Percentiles rank a stretch among this genome's conserved stretches.
Conservation (phyloP, 2,797 vertebrate genomes). For the Rhinoraja longicauda region DNA sequence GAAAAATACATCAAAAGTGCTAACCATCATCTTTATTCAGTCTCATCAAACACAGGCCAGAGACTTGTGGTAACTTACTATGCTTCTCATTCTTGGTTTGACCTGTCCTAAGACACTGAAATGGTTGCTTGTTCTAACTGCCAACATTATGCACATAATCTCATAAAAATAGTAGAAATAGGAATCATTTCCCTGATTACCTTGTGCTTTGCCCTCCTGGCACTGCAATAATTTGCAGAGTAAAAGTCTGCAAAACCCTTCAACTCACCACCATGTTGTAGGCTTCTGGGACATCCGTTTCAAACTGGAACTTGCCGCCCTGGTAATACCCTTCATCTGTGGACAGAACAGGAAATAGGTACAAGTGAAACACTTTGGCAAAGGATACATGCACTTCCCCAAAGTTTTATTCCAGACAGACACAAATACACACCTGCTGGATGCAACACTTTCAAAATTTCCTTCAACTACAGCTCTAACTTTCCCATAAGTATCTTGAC, state of each 20-base stretch:
- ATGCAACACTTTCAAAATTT: not conserved
- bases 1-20: not conserved
- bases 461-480: too few species aligned
- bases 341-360: conserved; percentile 16
- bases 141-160: not conserved
- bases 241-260: not conserved
- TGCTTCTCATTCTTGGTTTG: not conserved
- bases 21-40: not conserved
- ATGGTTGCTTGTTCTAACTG: not conserved
- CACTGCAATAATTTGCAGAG: not conserved
- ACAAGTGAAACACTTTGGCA: not conserved
- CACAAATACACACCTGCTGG: not conserved
- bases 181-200: not conserved
- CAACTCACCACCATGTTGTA: conserved; percentile 99
- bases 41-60: not conserved
- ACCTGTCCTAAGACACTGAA: not conserved
- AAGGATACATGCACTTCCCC: not conserved
- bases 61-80: not conserved
- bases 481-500: too few species aligned
- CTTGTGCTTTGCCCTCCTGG: not conserved
- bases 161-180: not conserved
- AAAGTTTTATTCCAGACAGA: not conserved
- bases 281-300: conserved; percentile 87
- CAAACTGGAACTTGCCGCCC: conserved; percentile 84
- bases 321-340: conserved; percentile 98